Evolutionary conservation across 2,113 vertebrate species (phyloP).

Genomic region (Vulpes vulpes): DNA sequence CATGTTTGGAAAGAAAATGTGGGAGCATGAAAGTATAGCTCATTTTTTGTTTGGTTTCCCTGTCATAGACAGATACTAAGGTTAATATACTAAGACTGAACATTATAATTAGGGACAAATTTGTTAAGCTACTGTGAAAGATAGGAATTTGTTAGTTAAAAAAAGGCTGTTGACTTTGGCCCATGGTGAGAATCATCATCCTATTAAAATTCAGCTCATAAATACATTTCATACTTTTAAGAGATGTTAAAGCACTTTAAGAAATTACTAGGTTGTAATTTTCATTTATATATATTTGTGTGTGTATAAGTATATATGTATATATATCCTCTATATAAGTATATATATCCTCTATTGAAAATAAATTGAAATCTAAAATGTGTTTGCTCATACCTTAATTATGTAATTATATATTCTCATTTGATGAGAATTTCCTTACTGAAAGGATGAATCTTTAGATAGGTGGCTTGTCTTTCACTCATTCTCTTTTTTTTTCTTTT

Average conservation of each 20-base stretch:
- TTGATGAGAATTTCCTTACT: conserved; percentile 40
- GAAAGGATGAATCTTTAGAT: conserved; percentile 42
- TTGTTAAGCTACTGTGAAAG: conserved; percentile 36
- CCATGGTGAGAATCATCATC: conserved; percentile 39
- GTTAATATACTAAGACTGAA: not conserved
- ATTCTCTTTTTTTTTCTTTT: not conserved
- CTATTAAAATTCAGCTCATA: conserved; percentile 42
- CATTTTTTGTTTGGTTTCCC: not conserved
- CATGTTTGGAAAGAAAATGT: not conserved
- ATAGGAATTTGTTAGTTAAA: not conserved
- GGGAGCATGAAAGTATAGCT: not conserved
- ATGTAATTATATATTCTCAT: not conserved
- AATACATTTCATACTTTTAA: not conserved
- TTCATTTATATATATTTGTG: not conserved
- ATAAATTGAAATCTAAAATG: conserved; percentile 45
- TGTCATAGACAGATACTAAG: not conserved
- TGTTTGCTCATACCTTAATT: not conserved
- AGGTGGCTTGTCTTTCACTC: not conserved
- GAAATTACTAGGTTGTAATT: not conserved
- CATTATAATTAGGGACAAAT: conserved; percentile 2
- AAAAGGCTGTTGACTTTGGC: not conserved
- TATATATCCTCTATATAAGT: not conserved
- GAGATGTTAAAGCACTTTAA: conserved; percentile 36
- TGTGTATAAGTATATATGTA: not conserved
- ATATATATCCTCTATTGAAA: not conserved